A percentile compares a stretch with the other conserved stretches of the same genome.
Conservation (phyloP, 2,888 invertebrate genomes). For the Spatulosminthurus flaviceps region DNA sequence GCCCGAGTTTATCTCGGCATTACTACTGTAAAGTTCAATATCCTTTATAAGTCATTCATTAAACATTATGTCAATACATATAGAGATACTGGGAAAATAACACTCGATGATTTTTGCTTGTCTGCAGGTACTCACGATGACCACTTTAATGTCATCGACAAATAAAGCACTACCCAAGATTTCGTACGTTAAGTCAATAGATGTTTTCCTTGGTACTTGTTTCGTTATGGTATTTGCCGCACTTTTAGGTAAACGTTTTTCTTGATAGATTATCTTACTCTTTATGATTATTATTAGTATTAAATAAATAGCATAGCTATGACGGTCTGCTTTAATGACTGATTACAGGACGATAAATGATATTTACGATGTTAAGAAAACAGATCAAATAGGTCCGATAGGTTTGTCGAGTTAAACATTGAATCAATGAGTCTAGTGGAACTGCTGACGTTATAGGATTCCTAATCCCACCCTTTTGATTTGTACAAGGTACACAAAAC, state of each 20-base stretch:
- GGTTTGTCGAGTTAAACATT: no score
- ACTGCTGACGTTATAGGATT: no score
- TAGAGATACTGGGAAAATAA: not conserved
- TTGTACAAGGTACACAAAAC: no score
- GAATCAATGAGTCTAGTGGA: no score
- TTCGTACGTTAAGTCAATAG: conserved; percentile 96
- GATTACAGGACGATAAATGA: no score
- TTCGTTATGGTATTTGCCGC: conserved; percentile 99
- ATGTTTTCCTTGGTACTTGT: conserved; percentile 95
- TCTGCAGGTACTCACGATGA: conserved; percentile 83
- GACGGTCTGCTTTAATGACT: no score
- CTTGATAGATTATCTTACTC: not conserved
- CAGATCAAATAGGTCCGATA: no score
- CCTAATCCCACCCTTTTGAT: no score
- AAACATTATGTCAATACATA: not conserved
- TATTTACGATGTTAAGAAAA: no score
- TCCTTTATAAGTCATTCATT: conserved; percentile 21
- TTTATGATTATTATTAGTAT: no score
- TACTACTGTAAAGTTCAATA: conserved; percentile 75
- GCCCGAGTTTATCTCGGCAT: conserved; percentile 92
- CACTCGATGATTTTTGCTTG: not conserved
- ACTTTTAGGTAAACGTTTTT: conserved; percentile 79
- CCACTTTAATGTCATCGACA: conserved; percentile 94
- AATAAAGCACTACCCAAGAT: conserved; percentile 97
- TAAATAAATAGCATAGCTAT: no score